Evolutionary conservation across 2,113 vertebrate genomes (phyloP), one percentile per base, ranked within the genome.

Genomic region (Jaculus jaculus): DNA sequence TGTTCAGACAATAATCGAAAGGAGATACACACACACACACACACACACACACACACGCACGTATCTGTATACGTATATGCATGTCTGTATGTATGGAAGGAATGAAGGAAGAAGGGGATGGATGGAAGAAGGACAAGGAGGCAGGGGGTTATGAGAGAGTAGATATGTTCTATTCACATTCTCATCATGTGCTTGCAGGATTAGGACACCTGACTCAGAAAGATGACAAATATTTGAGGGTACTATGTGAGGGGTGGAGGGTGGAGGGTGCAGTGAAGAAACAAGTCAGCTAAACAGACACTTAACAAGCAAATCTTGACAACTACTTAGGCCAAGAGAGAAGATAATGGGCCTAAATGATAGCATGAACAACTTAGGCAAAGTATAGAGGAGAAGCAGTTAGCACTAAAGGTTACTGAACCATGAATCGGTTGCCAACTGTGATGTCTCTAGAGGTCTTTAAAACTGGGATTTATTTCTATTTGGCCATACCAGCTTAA

Each of bases 391-490:
- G 81, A 95, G 82, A 63, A 81, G 89, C 84, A 91, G 77, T 89
- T 95, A 87, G 80, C 80, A 96, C 77, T 71, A 93, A 96, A 87
- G 87, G 63, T 77, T 92, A 82, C 10, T 82, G 94, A 94, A 93
- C 90, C 84, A 69, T 86, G 87, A 92, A 89, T 17, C 89, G 72
- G 89, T 71, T 96, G 87, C 90, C 94, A 84, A 94, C 78, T 89
- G 69, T 66, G 93, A 93, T 87, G 89, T 96, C 93, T 91, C 92
- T 28, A 75, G 88, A 91, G 93, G 87, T 95, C 90, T 93, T 94
- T 94, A 94, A 94, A 93, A 94, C 74, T 73, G n/a, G 65, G 42
- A 79, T 87, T 94, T 94, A 84, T 85, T 95, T 95, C 82, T 88
- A 91, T 87, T 92, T 95, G 94, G 91, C 84, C 65, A 89, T 30